Conservation (phyloP, 2,888 invertebrate genomes). For the Temnothorax ravouxi region DNA sequence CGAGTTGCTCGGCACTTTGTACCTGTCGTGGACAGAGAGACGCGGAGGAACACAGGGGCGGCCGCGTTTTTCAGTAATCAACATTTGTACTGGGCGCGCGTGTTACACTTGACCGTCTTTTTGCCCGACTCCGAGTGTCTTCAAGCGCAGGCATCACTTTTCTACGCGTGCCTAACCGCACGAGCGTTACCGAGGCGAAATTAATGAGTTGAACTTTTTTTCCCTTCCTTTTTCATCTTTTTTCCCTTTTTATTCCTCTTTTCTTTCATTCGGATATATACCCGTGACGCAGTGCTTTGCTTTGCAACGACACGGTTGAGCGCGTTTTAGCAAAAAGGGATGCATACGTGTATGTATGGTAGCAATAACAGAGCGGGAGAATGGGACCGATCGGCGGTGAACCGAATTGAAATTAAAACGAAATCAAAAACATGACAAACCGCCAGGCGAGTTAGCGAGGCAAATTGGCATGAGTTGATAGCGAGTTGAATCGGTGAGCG, state of each 20-base stretch:
- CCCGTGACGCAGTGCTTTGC: constrained; percentile 15
- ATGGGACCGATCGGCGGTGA: constrained; percentile 52
- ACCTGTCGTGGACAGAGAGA: constrained; percentile 14
- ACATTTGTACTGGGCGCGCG: constrained; percentile 34
- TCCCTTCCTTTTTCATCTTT: neutral
- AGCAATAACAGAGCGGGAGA: constrained; percentile 36
- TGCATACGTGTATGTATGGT: neutral
- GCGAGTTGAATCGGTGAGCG: constrained; percentile 34
- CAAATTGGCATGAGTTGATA: constrained; percentile 52
- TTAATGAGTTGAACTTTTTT: constrained; percentile 23
- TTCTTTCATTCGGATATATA: neutral
- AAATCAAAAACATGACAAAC: constrained; percentile 56
- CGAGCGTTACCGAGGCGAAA: neutral
- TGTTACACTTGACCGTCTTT: constrained; percentile 51
- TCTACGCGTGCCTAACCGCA: constrained; percentile 7
- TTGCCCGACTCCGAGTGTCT: constrained; percentile 35
- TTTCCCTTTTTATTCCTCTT: neutral
- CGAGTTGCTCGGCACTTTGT: constrained; percentile 27
- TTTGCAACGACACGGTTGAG: constrained; percentile 3
- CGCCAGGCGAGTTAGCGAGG: constrained; percentile 40
- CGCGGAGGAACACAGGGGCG: neutral
- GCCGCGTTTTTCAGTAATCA: constrained; percentile 33
- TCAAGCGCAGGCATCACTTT: constrained; percentile 42
- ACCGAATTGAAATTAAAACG: constrained; percentile 58
- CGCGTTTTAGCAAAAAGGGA: constrained; percentile 28